Percentiles rank a stretch among this genome's conserved stretches.
Conservation (phyloP, 2,113 vertebrate species). For the Empidonax traillii region DNA sequence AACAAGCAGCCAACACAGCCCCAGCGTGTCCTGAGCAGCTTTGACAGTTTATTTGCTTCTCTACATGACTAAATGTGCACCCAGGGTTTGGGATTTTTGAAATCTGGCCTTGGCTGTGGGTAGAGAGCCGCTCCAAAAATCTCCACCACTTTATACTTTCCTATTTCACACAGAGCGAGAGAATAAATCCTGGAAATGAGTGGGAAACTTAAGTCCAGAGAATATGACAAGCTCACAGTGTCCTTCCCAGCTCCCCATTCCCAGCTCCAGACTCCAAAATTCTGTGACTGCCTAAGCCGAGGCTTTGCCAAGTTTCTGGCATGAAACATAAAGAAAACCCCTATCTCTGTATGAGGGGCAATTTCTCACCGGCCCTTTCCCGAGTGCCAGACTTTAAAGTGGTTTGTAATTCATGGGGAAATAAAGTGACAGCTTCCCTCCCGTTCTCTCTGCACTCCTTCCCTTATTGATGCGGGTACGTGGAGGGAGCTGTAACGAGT, state of each 20-base stretch:
- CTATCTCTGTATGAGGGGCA: slow-evolving; percentile 43
- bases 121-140: neutral
- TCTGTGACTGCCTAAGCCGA: neutral
- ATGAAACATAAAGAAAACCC: slow-evolving; percentile 25
- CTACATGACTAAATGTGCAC: neutral
- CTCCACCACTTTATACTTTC: neutral
- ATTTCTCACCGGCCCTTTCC: slow-evolving; percentile 50
- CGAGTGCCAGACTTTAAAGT: slow-evolving; percentile 61
- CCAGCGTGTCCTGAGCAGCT: neutral
- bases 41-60: slow-evolving; percentile 13
- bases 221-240: neutral
- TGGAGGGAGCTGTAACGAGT: slow-evolving; percentile 71
- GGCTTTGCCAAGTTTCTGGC: slow-evolving; percentile 40
- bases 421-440: slow-evolving; percentile 69
- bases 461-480: slow-evolving; percentile 71
- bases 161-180: neutral
- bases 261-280: neutral
- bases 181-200: neutral
- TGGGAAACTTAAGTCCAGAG: neutral
- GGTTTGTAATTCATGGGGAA: slow-evolving; percentile 74
- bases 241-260: slow-evolving; percentile 1
- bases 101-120: neutral
- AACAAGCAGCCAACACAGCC: neutral
- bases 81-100: neutral
- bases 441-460: slow-evolving; percentile 32